Base-by-base conservation (phyloP, 2,888 invertebrate species). In the Hydropsyche betteni region DNA sequence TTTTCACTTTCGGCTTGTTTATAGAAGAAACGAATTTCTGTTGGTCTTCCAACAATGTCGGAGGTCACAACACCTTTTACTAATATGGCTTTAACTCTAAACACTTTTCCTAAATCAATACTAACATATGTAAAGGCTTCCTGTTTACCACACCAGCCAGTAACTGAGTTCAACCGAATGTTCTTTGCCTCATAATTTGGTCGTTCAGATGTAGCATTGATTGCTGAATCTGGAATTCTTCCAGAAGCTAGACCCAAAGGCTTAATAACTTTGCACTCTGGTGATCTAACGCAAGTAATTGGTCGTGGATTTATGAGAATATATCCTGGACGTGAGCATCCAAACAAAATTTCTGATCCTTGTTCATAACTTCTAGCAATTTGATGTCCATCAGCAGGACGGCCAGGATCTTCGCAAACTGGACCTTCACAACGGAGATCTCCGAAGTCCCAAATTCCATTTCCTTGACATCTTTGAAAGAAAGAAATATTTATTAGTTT, bases 361-460 rank as follows among this genome's bases (percentile, higher is more conserved):
- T 95, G 94, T 83, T 94, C 94, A 81, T 94, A 94, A 81, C 94
- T 94, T 82, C 92, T 89, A 0, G 97, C 90, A 53, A 94, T 85
- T 86, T 98, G 97, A 79, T 90, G 89, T 33, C 98, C 98, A 85
- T 98, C 98, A 77, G 95, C 93, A 0, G 98, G 98, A 81, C 96
- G 90, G 0, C 97, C 96, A 0, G 98, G 98, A 85, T 98, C 98
- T 84, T 95, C 94, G 83, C 98, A 98, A 1, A 98, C 97, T 3
- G 98, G 98, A 24, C 98, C 98, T 87, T 98, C 97, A 82, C 99
- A 99, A 74, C 96, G 88, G 70, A 99, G 88, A 83, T 97, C 96
- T 38, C 98, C 98, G 83, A 98, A 97, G 87, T 98, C 98, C 99
- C 99, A 99, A 78, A 94, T 93, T 2, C 96, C 96, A 82, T 96